A percentile compares a stretch with the other conserved stretches of the same genome.
Evolutionary conservation across 2,797 vertebrate species (phyloP).

Genomic region (Linurgus olivaceus): DNA sequence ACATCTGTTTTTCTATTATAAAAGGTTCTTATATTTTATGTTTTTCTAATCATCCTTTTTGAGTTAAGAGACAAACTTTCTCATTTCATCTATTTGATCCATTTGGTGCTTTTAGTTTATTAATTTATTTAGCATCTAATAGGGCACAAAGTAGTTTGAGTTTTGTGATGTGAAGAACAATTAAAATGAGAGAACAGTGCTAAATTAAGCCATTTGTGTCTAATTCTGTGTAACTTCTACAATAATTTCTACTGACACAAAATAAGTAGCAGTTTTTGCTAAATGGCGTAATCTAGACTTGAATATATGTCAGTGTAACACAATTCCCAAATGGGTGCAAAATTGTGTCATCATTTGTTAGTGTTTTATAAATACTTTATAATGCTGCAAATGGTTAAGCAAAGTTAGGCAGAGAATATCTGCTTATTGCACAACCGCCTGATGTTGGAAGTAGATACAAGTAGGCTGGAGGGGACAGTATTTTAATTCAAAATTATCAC

Average conservation of each 20-base stretch:
- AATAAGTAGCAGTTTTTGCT: neutral
- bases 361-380: neutral
- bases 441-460: neutral
- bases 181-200: neutral
- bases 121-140: neutral
- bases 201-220: neutral
- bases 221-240: neutral
- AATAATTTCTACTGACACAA: neutral
- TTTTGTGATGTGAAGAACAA: neutral
- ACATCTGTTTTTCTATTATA: neutral
- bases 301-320: neutral
- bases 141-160: neutral
- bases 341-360: neutral
- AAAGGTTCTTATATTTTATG: neutral
- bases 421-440: neutral
- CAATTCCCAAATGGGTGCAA: neutral
- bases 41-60: neutral
- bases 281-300: neutral
- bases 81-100: neutral
- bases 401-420: neutral
- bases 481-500: neutral
- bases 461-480: neutral
- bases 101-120: neutral
- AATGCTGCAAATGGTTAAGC: neutral
- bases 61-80: neutral